phyloP scores from a whole-genome alignment of 2,113 vertebrate genomes.

The Spea bombifrons region DNA sequence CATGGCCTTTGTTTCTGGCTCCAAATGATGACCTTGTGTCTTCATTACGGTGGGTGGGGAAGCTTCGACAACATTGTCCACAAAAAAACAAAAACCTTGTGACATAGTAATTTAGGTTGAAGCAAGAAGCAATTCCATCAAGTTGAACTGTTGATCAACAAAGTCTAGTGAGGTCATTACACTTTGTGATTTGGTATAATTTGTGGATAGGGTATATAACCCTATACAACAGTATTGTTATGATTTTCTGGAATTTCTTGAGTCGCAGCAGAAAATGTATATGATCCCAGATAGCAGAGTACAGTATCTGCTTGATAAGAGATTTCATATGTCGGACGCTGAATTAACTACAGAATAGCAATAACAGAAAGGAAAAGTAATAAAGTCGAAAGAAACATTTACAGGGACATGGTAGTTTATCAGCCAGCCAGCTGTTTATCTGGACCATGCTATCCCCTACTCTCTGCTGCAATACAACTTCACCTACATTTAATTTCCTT shows the following conservation, averaged over 20 bases:
- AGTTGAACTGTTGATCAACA: too few relatives aligned
- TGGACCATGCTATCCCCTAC: not conserved
- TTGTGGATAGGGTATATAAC: too few relatives aligned
- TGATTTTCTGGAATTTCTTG: not conserved
- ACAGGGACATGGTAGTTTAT: not conserved
- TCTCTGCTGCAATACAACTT: not conserved
- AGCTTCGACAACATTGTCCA: too few relatives aligned
- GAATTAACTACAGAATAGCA: conserved; percentile 16
- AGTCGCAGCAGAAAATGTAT: not conserved
- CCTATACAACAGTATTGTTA: not conserved
- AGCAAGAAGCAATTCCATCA: too few relatives aligned
- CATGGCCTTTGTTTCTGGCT: too few relatives aligned
- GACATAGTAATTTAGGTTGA: too few relatives aligned
- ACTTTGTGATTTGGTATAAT: too few relatives aligned
- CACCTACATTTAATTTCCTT: not conserved
- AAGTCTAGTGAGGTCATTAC: too few relatives aligned
- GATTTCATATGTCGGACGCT: not conserved
- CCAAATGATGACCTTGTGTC: too few relatives aligned
- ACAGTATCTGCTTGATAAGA: conserved; percentile 1
- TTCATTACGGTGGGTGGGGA: too few relatives aligned
- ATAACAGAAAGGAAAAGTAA: not conserved
- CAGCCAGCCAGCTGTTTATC: conserved; percentile 7
- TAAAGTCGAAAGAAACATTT: conserved; percentile 9
- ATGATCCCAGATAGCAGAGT: not conserved
- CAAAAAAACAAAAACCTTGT: too few relatives aligned